These are phyloP conservation scores for Sebastes hubbsi DNA, from an alignment of 2,797 vertebrate genomes.

Conservation along the genomic window DNA sequence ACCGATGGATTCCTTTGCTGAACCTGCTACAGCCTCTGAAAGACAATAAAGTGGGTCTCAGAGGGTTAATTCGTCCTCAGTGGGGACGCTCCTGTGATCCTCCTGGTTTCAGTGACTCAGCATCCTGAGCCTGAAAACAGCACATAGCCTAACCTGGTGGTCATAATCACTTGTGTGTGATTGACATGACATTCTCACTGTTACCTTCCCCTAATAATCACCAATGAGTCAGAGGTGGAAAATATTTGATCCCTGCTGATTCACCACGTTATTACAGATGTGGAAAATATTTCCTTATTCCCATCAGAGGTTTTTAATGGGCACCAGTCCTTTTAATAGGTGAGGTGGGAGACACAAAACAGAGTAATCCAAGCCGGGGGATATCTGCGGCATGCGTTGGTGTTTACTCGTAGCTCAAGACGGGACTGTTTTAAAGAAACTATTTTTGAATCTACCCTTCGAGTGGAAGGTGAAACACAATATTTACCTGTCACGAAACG, in stretches of 20 bases:
- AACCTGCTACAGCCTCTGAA: no score
- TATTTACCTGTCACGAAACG: constrained; percentile 42
- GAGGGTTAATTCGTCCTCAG: not conserved
- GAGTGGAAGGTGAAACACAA: constrained; percentile 39
- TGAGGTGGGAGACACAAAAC: constrained; percentile 4
- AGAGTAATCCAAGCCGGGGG: constrained; percentile 22
- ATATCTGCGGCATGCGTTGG: constrained; percentile 26
- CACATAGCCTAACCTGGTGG: not conserved
- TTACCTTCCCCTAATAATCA: constrained; percentile 27
- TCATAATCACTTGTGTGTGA: constrained; percentile 23
- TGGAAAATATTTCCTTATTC: constrained; percentile 52
- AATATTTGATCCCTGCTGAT: constrained; percentile 2
- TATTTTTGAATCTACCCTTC: constrained; percentile 49
- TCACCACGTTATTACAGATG: constrained; percentile 10
- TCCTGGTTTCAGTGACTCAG: constrained; percentile 7
- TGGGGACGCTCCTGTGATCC: not conserved
- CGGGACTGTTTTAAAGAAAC: not conserved
- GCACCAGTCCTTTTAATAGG: constrained; percentile 21
- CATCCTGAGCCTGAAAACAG: not conserved
- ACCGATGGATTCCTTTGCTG: no score
- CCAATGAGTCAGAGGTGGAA: constrained; percentile 24
- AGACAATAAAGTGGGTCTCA: no score
- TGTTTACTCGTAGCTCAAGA: constrained; percentile 29
- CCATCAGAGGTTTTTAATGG: constrained; percentile 24
- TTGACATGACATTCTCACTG: not conserved